A percentile compares a stretch with the other conserved stretches of the same genome.
Conservation (phyloP, 2,888 invertebrate species). For the Didymodactylos carnosus region DNA sequence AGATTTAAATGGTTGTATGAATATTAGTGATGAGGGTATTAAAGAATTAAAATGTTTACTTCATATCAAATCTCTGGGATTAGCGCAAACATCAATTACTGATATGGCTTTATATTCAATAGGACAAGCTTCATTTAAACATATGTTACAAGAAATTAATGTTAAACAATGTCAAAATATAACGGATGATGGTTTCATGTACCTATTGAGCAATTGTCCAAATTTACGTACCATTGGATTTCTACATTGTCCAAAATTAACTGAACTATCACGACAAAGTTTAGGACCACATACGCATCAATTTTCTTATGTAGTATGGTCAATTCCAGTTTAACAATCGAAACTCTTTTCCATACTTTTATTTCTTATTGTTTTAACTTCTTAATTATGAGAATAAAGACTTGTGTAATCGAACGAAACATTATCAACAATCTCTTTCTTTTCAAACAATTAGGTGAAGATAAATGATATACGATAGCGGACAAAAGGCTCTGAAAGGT, state of each 20-base stretch:
- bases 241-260: not conserved
- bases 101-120: not conserved
- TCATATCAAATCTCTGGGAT: not conserved
- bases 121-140: not conserved
- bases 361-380: too few species aligned
- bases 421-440: too few species aligned
- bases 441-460: too few species aligned
- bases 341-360: too few species aligned
- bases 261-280: not conserved
- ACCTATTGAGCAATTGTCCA: not conserved
- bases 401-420: too few species aligned
- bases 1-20: not conserved
- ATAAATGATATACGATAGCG: too few species aligned
- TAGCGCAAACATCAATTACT: not conserved
- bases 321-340: not conserved
- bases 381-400: too few species aligned
- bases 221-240: not conserved
- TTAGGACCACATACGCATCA: not conserved
- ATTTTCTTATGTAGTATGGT: not conserved
- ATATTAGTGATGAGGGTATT: not conserved
- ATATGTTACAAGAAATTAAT: not conserved
- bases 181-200: not conserved
- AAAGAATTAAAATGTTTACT: not conserved
- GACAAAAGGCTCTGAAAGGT: too few species aligned
- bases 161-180: not conserved